phyloP scores from a whole-genome alignment of 2,888 invertebrate species.

The Sericinus montela region DNA sequence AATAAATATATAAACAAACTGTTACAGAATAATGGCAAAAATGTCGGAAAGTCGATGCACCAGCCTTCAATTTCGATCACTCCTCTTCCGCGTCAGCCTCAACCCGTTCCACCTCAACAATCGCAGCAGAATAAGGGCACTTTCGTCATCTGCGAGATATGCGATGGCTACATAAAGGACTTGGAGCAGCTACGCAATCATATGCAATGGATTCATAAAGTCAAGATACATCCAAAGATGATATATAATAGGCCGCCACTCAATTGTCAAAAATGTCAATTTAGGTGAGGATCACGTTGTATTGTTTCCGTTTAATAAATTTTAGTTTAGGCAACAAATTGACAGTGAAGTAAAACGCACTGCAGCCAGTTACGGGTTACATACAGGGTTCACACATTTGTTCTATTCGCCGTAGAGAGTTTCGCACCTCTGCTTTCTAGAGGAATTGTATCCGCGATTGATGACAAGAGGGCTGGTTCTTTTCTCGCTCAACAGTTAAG shows the following conservation, averaged over 20 bases:
- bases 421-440: too few species aligned
- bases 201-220: slow-evolving; percentile 99
- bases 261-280: slow-evolving; percentile 97
- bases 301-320: too few species aligned
- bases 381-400: too few species aligned
- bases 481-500: too few species aligned
- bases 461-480: too few species aligned
- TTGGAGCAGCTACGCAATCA: slow-evolving; percentile 95
- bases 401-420: too few species aligned
- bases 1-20: too few species aligned
- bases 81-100: slow-evolving; percentile 85
- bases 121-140: slow-evolving; percentile 83
- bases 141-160: slow-evolving; percentile 97
- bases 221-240: slow-evolving; percentile 97
- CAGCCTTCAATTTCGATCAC: slow-evolving; percentile 93
- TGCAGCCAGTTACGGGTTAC: too few species aligned
- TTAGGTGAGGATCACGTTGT: slow-evolving; percentile 54
- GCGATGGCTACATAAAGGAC: slow-evolving; percentile 98
- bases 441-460: too few species aligned
- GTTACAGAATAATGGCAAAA: slow-evolving; percentile 42
- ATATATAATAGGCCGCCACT: slow-evolving; percentile 95
- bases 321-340: too few species aligned
- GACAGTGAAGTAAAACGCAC: too few species aligned
- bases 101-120: slow-evolving; percentile 53
- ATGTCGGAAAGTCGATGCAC: slow-evolving; percentile 37